phyloP scores from a whole-genome alignment of 2,888 invertebrate genomes.

The Diplolepis rosae region DNA sequence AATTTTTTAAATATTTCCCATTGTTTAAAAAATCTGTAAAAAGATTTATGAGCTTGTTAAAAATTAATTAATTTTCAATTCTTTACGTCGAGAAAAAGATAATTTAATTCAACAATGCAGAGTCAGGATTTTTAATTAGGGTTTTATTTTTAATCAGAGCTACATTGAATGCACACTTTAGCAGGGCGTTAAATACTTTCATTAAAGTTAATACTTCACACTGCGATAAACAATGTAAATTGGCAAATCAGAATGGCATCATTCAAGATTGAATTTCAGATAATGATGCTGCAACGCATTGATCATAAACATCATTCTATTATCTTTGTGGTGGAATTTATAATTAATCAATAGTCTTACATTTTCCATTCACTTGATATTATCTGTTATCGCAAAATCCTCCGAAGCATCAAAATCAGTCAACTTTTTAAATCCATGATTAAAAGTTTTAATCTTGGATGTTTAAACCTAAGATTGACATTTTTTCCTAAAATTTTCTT shows the following conservation, averaged over 20 bases:
- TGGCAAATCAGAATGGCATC: slow-evolving; percentile 22
- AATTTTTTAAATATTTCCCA: background rate
- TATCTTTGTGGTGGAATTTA: slow-evolving; percentile 3
- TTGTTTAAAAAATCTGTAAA: background rate
- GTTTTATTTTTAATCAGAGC: background rate
- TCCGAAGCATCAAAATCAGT: background rate
- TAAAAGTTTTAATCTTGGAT: no score
- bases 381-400: slow-evolving; percentile 10
- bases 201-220: slow-evolving; percentile 15
- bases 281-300: slow-evolving; percentile 16
- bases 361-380: background rate
- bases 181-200: slow-evolving; percentile 1
- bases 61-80: background rate
- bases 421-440: no score
- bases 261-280: slow-evolving; percentile 27
- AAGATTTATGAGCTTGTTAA: background rate
- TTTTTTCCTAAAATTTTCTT: no score
- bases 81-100: background rate
- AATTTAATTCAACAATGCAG: background rate
- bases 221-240: slow-evolving; percentile 23
- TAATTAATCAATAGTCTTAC: slow-evolving; percentile 18
- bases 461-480: no score
- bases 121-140: slow-evolving; percentile 13
- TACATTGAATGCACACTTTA: background rate
- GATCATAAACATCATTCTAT: slow-evolving; percentile 21